Conservation (phyloP, 2,888 invertebrate species). For the Drosophila prolongata region DNA sequence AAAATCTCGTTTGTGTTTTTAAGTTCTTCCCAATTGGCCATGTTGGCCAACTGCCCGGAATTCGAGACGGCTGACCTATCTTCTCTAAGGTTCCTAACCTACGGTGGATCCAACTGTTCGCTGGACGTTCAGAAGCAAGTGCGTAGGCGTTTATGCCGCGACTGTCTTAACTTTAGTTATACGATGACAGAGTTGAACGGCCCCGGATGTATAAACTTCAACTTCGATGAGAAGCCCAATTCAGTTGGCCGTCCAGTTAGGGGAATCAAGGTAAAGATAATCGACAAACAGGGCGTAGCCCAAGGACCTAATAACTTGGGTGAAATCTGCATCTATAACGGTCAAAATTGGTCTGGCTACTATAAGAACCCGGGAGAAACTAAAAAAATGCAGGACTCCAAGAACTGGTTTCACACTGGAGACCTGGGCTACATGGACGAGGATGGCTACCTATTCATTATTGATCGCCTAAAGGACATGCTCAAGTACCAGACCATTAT, state of each 20-base stretch:
- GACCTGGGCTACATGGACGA: slow-evolving; percentile 79
- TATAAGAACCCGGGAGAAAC: slow-evolving; percentile 66
- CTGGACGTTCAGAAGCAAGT: slow-evolving; percentile 49
- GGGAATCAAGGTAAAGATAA: slow-evolving; percentile 63
- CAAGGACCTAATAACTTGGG: slow-evolving; percentile 62
- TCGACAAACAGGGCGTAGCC: slow-evolving; percentile 55
- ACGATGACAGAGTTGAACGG: slow-evolving; percentile 68
- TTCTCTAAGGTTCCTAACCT: slow-evolving; percentile 52
- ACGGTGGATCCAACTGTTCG: slow-evolving; percentile 56
- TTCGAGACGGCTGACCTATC: slow-evolving; percentile 48
- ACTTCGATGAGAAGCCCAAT: slow-evolving; percentile 33
- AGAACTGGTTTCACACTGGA: slow-evolving; percentile 77
- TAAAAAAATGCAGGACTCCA: slow-evolving; percentile 53
- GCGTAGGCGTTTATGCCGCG: slow-evolving; percentile 49
- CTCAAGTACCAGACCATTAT: slow-evolving; percentile 66
- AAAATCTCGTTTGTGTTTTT: slow-evolving; percentile 52
- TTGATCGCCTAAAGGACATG: slow-evolving; percentile 71
- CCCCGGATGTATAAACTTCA: slow-evolving; percentile 39
- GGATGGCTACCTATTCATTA: slow-evolving; percentile 66
- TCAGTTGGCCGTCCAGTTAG: slow-evolving; percentile 40
- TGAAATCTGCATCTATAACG: slow-evolving; percentile 62
- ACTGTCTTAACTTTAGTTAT: slow-evolving; percentile 56
- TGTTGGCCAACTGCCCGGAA: slow-evolving; percentile 47
- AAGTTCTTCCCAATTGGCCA: slow-evolving; percentile 56
- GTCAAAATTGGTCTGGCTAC: slow-evolving; percentile 69